A percentile compares a stretch with the other conserved stretches of the same genome.
phyloP scores from a whole-genome alignment of 2,797 vertebrate genomes.

The Anguilla pacifica region DNA sequence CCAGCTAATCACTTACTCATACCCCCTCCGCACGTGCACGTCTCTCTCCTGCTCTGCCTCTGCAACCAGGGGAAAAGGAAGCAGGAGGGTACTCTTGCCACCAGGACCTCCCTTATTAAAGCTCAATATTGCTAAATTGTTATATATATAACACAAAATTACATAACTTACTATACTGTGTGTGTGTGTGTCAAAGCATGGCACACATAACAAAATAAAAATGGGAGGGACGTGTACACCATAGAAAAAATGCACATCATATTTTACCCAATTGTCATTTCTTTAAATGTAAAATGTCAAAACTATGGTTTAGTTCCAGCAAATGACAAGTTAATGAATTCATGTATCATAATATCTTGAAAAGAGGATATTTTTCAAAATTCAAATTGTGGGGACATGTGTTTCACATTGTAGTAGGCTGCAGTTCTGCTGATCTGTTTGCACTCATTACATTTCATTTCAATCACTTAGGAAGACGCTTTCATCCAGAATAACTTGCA shows the following conservation, averaged over 20 bases:
- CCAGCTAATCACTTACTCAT: background rate
- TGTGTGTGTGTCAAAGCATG: background rate
- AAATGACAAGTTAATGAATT: background rate
- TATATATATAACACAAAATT: background rate
- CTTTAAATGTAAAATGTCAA: background rate
- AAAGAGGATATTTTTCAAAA: background rate
- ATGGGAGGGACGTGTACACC: background rate
- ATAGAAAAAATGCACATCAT: background rate
- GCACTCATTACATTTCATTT: background rate
- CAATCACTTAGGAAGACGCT: no score
- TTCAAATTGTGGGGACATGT: background rate
- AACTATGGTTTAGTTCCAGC: background rate
- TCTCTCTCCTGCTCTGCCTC: background rate
- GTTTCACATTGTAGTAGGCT: background rate
- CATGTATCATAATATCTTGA: background rate
- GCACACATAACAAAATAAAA: background rate
- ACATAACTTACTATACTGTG: background rate
- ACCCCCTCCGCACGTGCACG: background rate
- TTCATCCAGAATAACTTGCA: no score
- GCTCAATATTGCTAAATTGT: background rate
- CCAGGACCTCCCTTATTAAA: background rate
- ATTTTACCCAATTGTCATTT: background rate
- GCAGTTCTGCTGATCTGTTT: background rate
- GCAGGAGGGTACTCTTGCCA: background rate
- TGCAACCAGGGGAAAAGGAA: background rate